Percentiles rank a stretch among this genome's conserved stretches.
These are phyloP conservation scores for Sus cebifrons DNA, from an alignment of 2,797 vertebrate species.

Conservation along the genomic window DNA sequence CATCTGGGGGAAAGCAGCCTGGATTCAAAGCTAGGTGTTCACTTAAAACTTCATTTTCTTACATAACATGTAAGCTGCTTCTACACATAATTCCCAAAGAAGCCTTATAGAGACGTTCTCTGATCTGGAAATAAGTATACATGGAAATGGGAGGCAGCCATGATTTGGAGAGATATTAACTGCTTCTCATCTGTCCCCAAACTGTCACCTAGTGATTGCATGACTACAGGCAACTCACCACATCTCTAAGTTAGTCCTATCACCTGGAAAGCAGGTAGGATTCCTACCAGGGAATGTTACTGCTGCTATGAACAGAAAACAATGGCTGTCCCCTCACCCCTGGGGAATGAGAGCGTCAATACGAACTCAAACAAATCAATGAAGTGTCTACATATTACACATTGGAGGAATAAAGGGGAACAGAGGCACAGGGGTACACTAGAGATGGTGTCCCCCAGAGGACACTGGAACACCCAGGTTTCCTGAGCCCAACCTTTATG, in stretches of 20 bases:
- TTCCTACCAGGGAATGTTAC: background rate
- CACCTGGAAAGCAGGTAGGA: background rate
- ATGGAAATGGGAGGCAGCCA: background rate
- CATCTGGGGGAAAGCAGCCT: background rate
- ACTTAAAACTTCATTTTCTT: slow-evolving; percentile 28
- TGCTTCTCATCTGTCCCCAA: background rate
- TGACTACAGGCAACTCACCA: background rate
- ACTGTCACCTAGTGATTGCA: background rate
- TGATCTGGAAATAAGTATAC: background rate
- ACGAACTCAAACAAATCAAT: background rate
- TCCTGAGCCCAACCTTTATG: background rate
- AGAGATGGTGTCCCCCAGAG: background rate
- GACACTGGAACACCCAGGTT: background rate
- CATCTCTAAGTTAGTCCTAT: background rate
- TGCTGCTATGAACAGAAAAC: background rate
- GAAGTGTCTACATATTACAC: background rate
- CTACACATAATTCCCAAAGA: slow-evolving; percentile 31
- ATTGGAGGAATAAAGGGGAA: background rate
- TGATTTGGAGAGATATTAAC: background rate
- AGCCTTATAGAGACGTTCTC: background rate
- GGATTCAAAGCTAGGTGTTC: slow-evolving; percentile 18
- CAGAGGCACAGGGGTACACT: rapidly evolving
- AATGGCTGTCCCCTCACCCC: background rate
- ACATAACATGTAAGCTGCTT: slow-evolving; percentile 47
- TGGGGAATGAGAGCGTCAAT: background rate